Percentiles rank a stretch among this genome's conserved stretches.
These are phyloP conservation scores for Dynastes grantii DNA, from an alignment of 2,888 invertebrate species.

Conservation along the genomic window DNA sequence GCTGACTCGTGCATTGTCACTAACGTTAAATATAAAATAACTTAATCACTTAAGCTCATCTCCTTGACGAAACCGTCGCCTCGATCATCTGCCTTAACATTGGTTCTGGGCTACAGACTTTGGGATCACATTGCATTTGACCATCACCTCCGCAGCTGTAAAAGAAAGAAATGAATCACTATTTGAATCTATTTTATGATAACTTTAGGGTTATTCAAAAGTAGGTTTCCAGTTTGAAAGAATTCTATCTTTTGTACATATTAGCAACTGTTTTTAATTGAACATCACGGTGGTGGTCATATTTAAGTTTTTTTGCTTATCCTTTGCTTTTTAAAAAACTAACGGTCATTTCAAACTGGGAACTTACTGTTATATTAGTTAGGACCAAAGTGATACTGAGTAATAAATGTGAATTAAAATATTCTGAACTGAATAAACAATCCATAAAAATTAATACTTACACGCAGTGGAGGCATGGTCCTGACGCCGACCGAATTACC, in stretches of 20 bases:
- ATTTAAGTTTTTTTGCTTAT: too few species aligned
- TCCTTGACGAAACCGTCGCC: conserved; percentile 82
- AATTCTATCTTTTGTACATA: too few species aligned
- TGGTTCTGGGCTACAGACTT: conserved; percentile 91
- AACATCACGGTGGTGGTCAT: too few species aligned
- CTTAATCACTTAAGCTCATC: conserved; percentile 70
- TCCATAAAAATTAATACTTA: conserved; percentile 73
- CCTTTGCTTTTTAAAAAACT: too few species aligned
- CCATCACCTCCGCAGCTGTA: conserved; percentile 92
- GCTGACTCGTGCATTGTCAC: conserved; percentile 65
- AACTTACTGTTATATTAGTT: too few species aligned
- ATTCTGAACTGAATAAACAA: too few species aligned
- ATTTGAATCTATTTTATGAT: not conserved
- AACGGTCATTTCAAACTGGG: too few species aligned
- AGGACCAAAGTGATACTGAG: too few species aligned
- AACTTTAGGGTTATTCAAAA: too few species aligned
- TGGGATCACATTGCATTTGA: conserved; percentile 95
- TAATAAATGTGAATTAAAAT: too few species aligned
- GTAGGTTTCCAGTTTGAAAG: too few species aligned
- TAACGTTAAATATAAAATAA: conserved; percentile 54
- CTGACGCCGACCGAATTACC: conserved; percentile 87
- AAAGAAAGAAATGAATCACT: conserved; percentile 56
- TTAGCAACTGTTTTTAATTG: too few species aligned
- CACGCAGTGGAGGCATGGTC: conserved; percentile 96
- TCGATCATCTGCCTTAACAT: conserved; percentile 93